A percentile compares a stretch with the other conserved stretches of the same genome.
Evolutionary conservation across 2,888 invertebrate species (phyloP).

Genomic region (Sphecodes monilicornis): DNA sequence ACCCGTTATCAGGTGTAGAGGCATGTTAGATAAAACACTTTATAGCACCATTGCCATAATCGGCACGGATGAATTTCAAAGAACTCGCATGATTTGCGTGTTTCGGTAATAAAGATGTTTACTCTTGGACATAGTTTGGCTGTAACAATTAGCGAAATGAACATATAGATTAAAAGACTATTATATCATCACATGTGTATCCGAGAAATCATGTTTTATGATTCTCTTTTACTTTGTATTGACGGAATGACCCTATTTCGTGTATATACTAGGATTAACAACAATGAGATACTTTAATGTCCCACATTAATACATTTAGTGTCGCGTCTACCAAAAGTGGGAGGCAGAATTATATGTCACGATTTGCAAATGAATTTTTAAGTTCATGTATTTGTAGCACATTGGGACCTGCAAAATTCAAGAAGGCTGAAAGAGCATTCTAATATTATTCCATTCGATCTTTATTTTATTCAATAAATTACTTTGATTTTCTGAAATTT

Average conservation of each 20-base stretch:
- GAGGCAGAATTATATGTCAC: background rate
- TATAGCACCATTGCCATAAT: background rate
- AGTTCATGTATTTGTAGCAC: rapidly evolving
- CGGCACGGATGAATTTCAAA: background rate
- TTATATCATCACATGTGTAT: background rate
- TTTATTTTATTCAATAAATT: background rate
- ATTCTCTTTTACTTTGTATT: background rate
- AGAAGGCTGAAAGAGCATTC: background rate
- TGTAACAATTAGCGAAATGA: background rate
- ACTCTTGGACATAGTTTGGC: background rate
- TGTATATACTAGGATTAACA: background rate
- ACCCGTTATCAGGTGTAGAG: background rate
- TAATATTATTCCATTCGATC: no score
- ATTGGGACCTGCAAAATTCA: background rate
- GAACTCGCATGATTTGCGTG: background rate
- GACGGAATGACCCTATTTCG: background rate
- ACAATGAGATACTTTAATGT: background rate
- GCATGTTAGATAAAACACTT: background rate
- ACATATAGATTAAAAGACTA: background rate
- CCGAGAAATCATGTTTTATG: background rate
- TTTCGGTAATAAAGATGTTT: background rate
- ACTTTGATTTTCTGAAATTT: background rate
- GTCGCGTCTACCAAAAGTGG: background rate
- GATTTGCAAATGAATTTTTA: background rate
- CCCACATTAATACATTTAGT: background rate